phyloP scores from a whole-genome alignment of 2,797 vertebrate genomes.

The Jordanella pulchra region DNA sequence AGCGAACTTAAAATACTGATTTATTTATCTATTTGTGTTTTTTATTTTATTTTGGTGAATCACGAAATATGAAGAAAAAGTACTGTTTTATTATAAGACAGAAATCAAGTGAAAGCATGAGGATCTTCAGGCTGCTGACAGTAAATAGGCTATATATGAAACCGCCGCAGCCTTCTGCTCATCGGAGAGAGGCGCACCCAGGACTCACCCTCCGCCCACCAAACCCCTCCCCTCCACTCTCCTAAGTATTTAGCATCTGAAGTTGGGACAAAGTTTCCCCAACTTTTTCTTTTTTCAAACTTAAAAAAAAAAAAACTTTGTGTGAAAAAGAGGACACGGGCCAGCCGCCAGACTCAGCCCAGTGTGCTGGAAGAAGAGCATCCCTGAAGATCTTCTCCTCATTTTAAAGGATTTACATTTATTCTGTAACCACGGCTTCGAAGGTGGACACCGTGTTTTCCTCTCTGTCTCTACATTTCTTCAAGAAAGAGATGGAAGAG shows the following conservation, averaged over 20 bases:
- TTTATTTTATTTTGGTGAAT: background rate
- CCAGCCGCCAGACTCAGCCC: constrained; percentile 48
- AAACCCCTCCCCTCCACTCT: constrained; percentile 84
- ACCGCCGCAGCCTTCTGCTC: constrained; percentile 86
- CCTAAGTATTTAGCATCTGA: constrained; percentile 94
- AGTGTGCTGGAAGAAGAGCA: constrained; percentile 24
- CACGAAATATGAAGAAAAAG: background rate
- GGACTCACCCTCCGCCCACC: constrained; percentile 85
- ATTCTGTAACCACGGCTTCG: constrained; percentile 75
- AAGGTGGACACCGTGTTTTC: constrained; percentile 77
- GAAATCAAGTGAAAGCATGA: background rate
- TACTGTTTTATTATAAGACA: background rate
- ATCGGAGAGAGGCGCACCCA: constrained; percentile 72
- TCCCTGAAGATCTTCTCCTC: constrained; percentile 13
- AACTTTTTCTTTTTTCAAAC: constrained; percentile 56
- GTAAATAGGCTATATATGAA: constrained; percentile 56
- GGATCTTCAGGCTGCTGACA: constrained; percentile 16
- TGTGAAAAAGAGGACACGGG: constrained; percentile 67
- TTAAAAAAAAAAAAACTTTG: constrained; percentile 77
- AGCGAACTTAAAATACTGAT: background rate
- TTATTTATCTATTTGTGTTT: background rate
- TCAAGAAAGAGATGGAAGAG: constrained; percentile 85
- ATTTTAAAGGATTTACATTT: constrained; percentile 67
- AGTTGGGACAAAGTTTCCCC: constrained; percentile 90
- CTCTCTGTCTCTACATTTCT: constrained; percentile 77